Percentiles rank a stretch among this genome's conserved stretches.
Evolutionary conservation across 2,888 invertebrate species (phyloP).

Genomic region (Amphimallon solstitiale): DNA sequence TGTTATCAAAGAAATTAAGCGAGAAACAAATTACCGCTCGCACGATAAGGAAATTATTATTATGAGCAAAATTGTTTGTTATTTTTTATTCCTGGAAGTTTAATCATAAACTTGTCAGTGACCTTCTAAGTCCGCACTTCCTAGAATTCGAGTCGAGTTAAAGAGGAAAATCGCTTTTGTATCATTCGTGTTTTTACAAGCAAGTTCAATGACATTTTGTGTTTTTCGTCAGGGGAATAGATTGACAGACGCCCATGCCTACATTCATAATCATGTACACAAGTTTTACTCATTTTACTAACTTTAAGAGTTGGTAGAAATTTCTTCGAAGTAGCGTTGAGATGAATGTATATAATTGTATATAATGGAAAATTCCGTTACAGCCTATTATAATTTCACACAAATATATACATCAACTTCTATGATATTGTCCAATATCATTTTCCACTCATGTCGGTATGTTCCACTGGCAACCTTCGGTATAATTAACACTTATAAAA

Average conservation of each 20-base stretch:
- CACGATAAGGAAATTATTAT: constrained; percentile 30
- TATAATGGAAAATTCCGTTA: too few species aligned
- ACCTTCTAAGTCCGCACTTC: constrained; percentile 28
- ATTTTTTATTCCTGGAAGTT: constrained; percentile 31
- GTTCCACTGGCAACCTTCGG: too few species aligned
- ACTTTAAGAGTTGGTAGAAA: too few species aligned
- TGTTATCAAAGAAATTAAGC: constrained; percentile 27
- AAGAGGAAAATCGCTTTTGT: constrained; percentile 29
- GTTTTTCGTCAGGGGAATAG: constrained; percentile 6
- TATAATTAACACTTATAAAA: too few species aligned
- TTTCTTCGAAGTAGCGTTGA: too few species aligned
- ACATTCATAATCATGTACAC: too few species aligned
- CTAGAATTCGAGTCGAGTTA: constrained; percentile 24
- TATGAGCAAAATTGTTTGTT: constrained; percentile 30
- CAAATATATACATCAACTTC: too few species aligned
- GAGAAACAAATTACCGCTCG: constrained; percentile 25
- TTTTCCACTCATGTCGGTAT: too few species aligned
- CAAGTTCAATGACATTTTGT: constrained; percentile 22
- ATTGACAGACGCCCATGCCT: neutral
- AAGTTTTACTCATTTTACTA: too few species aligned
- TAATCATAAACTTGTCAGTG: constrained; percentile 31
- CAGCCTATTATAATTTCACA: too few species aligned
- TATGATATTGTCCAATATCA: too few species aligned
- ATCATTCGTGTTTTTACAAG: constrained; percentile 16
- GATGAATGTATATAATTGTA: too few species aligned